These are phyloP conservation scores for Aphidius ervi DNA, from an alignment of 1,140 invertebrate species.

Conservation along the genomic window DNA sequence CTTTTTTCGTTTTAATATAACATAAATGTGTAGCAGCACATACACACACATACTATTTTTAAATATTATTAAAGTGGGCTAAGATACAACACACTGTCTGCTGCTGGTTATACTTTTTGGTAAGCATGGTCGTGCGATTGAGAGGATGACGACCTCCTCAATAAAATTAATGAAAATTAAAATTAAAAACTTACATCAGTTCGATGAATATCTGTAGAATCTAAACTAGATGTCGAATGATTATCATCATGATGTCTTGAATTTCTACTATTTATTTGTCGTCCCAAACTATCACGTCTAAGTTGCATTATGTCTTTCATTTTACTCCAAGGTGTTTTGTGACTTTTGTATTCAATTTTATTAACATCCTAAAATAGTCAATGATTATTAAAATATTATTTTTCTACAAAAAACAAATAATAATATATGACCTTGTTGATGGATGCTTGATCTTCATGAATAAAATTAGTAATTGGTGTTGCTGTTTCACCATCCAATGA, in stretches of 20 bases:
- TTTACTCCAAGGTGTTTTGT: conserved; percentile 65
- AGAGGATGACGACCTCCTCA: too few relatives aligned
- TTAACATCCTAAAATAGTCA: too few relatives aligned
- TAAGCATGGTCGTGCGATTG: not conserved
- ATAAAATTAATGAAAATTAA: too few relatives aligned
- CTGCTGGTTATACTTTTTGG: not conserved
- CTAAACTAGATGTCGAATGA: conserved; percentile 30
- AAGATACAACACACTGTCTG: not conserved
- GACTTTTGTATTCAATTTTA: conserved; percentile 43
- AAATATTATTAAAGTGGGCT: conserved; percentile 24
- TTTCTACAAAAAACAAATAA: not conserved
- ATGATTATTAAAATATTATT: too few relatives aligned
- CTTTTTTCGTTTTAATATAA: too few relatives aligned
- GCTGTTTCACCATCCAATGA: conserved; percentile 39
- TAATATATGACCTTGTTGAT: conserved; percentile 20
- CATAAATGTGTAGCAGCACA: too few relatives aligned
- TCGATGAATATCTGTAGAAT: conserved; percentile 27
- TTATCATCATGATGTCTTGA: conserved; percentile 26
- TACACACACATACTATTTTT: conserved; percentile 17
- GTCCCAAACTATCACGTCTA: conserved; percentile 53
- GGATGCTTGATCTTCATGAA: not conserved
- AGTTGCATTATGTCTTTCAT: conserved; percentile 70
- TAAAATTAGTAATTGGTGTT: conserved; percentile 17
- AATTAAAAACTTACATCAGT: conserved; percentile 9
- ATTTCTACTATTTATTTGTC: conserved; percentile 19